Conservation (phyloP, 2,797 vertebrate genomes). For the Danionella dracula region DNA sequence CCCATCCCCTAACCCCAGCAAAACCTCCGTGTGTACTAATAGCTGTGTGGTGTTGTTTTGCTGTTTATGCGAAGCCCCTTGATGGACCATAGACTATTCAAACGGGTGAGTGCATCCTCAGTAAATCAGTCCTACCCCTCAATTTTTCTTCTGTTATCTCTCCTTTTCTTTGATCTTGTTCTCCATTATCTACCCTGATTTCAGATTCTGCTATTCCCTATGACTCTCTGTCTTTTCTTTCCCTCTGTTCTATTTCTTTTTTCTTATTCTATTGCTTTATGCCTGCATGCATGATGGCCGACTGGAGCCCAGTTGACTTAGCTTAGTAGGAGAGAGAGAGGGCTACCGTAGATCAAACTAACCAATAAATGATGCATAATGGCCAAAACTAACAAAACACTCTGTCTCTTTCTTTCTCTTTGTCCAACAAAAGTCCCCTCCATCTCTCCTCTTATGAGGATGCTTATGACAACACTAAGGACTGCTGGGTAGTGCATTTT, state of each 20-base stretch:
- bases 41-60: slow-evolving; percentile 97
- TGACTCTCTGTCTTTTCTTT: slow-evolving; percentile 14
- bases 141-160: slow-evolving; percentile 32
- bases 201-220: slow-evolving; percentile 45
- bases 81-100: slow-evolving; percentile 99
- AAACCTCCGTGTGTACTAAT: slow-evolving; percentile 79
- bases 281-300: slow-evolving; percentile 98
- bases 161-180: slow-evolving; percentile 51
- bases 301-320: slow-evolving; percentile 54
- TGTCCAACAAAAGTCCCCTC: slow-evolving; percentile 20
- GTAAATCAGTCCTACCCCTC: slow-evolving; percentile 71
- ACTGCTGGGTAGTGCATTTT: slow-evolving; percentile 61
- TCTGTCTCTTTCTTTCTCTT: neutral
- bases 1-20: slow-evolving; percentile 62
- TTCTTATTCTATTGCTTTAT: slow-evolving; percentile 65
- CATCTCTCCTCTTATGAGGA: slow-evolving; percentile 45
- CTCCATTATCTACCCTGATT: slow-evolving; percentile 54
- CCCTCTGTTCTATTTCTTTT: neutral
- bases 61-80: slow-evolving; percentile 96
- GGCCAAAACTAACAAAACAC: slow-evolving; percentile 37
- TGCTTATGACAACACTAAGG: slow-evolving; percentile 50
- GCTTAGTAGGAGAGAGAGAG: slow-evolving; percentile 59
- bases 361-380: slow-evolving; percentile 54
- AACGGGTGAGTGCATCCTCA: slow-evolving; percentile 95
- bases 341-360: slow-evolving; percentile 56